phyloP scores from a whole-genome alignment of 2,113 vertebrate species.

The Mixornis gularis region DNA sequence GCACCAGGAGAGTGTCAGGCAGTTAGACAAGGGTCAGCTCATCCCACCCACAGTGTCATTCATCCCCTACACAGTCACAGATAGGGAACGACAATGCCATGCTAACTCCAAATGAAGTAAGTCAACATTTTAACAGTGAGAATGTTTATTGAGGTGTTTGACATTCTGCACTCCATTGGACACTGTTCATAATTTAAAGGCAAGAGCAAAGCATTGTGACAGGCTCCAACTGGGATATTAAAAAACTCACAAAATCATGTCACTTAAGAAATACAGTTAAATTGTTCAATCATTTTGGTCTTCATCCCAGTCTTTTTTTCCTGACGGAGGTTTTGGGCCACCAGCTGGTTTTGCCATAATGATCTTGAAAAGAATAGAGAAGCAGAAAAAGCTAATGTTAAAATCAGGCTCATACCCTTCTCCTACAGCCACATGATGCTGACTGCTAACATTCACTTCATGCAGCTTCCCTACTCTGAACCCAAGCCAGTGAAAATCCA shows the following conservation, averaged over 20 bases:
- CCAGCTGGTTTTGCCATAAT: conserved; percentile 98
- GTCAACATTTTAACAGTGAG: not conserved
- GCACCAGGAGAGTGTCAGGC: too few relatives aligned
- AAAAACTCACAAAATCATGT: not conserved
- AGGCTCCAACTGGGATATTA: not conserved
- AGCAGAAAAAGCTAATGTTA: not conserved
- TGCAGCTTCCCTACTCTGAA: not conserved
- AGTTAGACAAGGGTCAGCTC: not conserved
- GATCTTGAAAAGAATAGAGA: conserved; percentile 72
- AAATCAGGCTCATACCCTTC: not conserved
- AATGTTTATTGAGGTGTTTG: conserved; percentile 27
- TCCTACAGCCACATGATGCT: not conserved
- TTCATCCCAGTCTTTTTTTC: conserved; percentile 94
- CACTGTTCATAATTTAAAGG: conserved; percentile 71
- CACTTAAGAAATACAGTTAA: not conserved
- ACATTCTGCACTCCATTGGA: not conserved
- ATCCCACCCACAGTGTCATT: not conserved
- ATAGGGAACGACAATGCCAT: rapidly evolving
- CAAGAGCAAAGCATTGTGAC: not conserved
- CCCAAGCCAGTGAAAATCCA: not conserved
- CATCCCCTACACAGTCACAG: not conserved
- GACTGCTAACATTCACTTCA: not conserved
- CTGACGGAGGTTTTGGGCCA: conserved; percentile 91
- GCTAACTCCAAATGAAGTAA: not conserved
- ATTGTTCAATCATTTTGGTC: conserved; percentile 84